Conservation (phyloP, 2,113 vertebrate genomes). For the Chionodraco myersi region DNA sequence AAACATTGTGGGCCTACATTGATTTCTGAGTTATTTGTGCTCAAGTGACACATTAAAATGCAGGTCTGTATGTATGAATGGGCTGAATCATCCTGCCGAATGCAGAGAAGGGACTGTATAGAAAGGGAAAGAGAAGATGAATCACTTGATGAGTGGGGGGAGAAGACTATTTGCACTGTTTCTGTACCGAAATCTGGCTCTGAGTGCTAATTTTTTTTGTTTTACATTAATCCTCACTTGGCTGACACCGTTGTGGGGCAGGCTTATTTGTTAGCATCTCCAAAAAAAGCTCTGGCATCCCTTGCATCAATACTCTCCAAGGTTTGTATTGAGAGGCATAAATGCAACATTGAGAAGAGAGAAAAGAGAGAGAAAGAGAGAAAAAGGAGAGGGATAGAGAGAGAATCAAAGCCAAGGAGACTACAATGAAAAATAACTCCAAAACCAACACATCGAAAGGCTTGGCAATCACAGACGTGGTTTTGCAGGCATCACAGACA, state of each 20-base stretch:
- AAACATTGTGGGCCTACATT: not conserved
- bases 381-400: not conserved
- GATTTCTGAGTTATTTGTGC: conserved; percentile 2
- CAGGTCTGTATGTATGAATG: conserved; percentile 12
- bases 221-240: conserved; percentile 63
- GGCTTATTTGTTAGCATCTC: conserved; percentile 58
- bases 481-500: conserved; percentile 76
- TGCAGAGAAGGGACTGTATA: conserved; percentile 29
- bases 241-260: conserved; percentile 62
- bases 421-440: conserved; percentile 78
- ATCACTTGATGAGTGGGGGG: conserved; percentile 21
- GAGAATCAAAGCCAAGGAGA: conserved; percentile 53
- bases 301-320: conserved; percentile 61
- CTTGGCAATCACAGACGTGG: conserved; percentile 74
- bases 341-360: conserved; percentile 39
- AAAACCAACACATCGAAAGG: conserved; percentile 74
- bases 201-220: conserved; percentile 57
- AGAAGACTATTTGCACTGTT: conserved; percentile 34
- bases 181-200: conserved; percentile 40
- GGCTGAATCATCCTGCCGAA: conserved; percentile 36
- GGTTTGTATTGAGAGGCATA: conserved; percentile 49
- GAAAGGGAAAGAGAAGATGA: conserved; percentile 43
- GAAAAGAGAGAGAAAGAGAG: not conserved
- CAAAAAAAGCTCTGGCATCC: conserved; percentile 62
- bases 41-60: not conserved